Percentiles rank a stretch among this genome's conserved stretches.
Evolutionary conservation across 2,797 vertebrate species (phyloP).

Genomic region (Chloroceryle amazona): DNA sequence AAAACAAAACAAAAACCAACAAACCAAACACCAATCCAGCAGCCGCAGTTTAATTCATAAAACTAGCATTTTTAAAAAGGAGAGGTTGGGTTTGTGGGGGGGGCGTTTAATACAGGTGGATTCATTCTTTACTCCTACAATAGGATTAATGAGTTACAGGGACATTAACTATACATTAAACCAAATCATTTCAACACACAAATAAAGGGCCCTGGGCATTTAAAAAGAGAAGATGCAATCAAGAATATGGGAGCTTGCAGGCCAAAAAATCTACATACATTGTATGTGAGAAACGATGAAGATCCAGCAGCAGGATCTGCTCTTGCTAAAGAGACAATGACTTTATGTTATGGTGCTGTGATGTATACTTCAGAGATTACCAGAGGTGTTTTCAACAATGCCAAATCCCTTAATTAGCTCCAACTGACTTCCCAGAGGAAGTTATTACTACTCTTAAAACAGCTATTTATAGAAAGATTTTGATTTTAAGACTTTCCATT

Average conservation of each 20-base stretch:
- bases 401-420: neutral
- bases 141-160: neutral
- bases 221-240: neutral
- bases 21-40: neutral
- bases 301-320: constrained; percentile 9
- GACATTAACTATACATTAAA: constrained; percentile 48
- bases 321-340: neutral
- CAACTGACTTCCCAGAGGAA: neutral
- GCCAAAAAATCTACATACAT: neutral
- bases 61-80: constrained; percentile 10
- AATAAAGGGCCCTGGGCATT: neutral
- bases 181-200: constrained; percentile 12
- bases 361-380: neutral
- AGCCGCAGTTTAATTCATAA: constrained; percentile 34
- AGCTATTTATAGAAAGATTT: neutral
- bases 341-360: neutral
- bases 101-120: constrained; percentile 14
- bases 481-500: neutral
- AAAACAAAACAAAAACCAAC: too few relatives aligned
- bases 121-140: constrained; percentile 49
- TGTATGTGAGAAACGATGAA: constrained; percentile 2
- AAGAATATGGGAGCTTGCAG: neutral
- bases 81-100: too few relatives aligned
- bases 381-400: neutral
- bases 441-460: neutral